Evolutionary conservation across 2,888 invertebrate species (phyloP).

Genomic region (Polymixis lichenea): DNA sequence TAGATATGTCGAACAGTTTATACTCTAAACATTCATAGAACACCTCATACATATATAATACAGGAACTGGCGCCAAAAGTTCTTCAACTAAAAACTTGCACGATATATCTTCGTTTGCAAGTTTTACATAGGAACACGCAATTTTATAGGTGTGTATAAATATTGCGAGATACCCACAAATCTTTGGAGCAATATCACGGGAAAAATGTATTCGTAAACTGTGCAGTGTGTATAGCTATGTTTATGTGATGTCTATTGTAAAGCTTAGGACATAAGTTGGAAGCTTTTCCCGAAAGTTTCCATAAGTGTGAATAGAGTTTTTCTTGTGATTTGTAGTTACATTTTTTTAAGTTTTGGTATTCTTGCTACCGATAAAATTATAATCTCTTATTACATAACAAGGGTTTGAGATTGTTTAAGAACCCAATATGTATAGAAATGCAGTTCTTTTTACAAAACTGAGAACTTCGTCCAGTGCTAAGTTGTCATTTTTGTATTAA

Average conservation of each 20-base stretch:
- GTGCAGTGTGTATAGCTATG: conserved; percentile 60
- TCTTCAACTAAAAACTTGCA: conserved; percentile 55
- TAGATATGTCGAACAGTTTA: background rate
- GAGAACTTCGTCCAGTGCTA: too few species aligned
- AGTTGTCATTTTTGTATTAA: too few species aligned
- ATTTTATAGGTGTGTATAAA: conserved; percentile 51
- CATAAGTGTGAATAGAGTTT: background rate
- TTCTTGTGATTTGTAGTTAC: too few species aligned
- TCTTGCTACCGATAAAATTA: too few species aligned
- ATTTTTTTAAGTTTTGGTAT: too few species aligned
- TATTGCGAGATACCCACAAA: conserved; percentile 71
- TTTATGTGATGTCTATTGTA: conserved; percentile 20
- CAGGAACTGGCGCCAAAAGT: conserved; percentile 31
- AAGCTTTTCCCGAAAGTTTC: background rate
- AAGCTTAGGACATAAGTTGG: conserved; percentile 16
- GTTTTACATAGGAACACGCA: conserved; percentile 34
- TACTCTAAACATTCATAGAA: conserved; percentile 26
- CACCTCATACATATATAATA: conserved; percentile 38
- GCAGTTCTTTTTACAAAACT: too few species aligned
- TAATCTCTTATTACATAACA: too few species aligned
- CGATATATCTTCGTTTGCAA: conserved; percentile 61
- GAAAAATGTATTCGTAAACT: conserved; percentile 82
- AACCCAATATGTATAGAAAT: too few species aligned
- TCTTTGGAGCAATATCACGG: conserved; percentile 81
- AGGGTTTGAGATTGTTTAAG: too few species aligned